A percentile compares a stretch with the other conserved stretches of the same genome.
These are phyloP conservation scores for Cyanistes caeruleus DNA, from an alignment of 2,113 vertebrate species.

Conservation along the genomic window DNA sequence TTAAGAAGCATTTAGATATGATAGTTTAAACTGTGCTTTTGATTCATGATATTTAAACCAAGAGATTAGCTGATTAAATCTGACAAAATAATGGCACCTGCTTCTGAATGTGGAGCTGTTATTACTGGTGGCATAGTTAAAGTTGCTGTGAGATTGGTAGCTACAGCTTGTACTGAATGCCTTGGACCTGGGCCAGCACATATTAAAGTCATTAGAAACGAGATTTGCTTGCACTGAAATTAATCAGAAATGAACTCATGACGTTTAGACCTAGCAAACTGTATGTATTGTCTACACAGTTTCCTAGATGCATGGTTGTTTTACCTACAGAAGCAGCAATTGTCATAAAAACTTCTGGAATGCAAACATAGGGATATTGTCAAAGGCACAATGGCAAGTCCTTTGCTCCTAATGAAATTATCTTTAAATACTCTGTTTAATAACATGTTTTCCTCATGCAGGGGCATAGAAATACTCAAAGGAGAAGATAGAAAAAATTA, in stretches of 20 bases:
- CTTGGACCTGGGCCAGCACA: background rate
- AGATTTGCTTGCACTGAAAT: background rate
- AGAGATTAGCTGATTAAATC: conserved; percentile 11
- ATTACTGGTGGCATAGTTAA: background rate
- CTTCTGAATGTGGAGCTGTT: background rate
- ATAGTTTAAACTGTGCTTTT: background rate
- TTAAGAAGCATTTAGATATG: background rate
- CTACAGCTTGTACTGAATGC: background rate
- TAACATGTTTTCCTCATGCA: background rate
- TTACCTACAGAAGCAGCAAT: background rate
- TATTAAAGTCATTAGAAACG: background rate
- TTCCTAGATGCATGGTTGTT: background rate
- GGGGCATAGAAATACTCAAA: background rate
- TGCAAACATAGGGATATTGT: background rate
- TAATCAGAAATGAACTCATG: conserved; percentile 11
- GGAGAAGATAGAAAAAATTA: background rate
- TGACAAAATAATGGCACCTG: background rate
- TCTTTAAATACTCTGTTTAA: background rate
- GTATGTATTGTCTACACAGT: background rate
- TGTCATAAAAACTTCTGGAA: background rate
- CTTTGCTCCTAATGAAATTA: background rate
- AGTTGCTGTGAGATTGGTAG: background rate
- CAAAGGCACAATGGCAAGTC: background rate
- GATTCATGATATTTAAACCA: background rate
- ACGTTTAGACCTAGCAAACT: background rate